Percentiles rank a stretch among this genome's conserved stretches.
phyloP scores from a whole-genome alignment of 2,888 invertebrate species.

The Netelia inedita region DNA sequence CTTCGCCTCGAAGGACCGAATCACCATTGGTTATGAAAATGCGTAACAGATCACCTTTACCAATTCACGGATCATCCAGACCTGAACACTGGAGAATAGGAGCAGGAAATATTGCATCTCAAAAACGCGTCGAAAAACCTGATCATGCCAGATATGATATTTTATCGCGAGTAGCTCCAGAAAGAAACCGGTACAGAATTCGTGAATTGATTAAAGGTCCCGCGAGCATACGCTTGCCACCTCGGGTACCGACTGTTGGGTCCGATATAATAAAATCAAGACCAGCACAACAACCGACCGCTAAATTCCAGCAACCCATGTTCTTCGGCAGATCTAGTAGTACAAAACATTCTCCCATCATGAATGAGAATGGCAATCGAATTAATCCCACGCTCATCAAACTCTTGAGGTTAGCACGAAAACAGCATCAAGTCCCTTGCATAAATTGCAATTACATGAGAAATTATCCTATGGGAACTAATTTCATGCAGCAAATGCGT shows the following conservation, averaged over 20 bases:
- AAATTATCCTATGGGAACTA: constrained; percentile 5
- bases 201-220: neutral
- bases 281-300: neutral
- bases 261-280: neutral
- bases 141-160: neutral
- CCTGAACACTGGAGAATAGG: neutral
- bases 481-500: neutral
- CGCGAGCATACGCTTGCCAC: neutral
- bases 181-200: neutral
- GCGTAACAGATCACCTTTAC: neutral
- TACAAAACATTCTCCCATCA: neutral
- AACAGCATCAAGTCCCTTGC: neutral
- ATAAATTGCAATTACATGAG: neutral
- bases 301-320: neutral
- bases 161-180: neutral
- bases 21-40: neutral
- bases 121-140: neutral
- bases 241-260: neutral
- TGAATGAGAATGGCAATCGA: neutral
- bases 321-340: neutral
- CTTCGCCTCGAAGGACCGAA: neutral
- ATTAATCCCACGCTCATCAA: neutral
- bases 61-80: neutral
- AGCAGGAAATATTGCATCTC: neutral
- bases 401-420: neutral